A percentile compares a stretch with the other conserved stretches of the same genome.
Evolutionary conservation across 1,140 invertebrate species (phyloP).

Genomic region (Philopotamus ludificatus): DNA sequence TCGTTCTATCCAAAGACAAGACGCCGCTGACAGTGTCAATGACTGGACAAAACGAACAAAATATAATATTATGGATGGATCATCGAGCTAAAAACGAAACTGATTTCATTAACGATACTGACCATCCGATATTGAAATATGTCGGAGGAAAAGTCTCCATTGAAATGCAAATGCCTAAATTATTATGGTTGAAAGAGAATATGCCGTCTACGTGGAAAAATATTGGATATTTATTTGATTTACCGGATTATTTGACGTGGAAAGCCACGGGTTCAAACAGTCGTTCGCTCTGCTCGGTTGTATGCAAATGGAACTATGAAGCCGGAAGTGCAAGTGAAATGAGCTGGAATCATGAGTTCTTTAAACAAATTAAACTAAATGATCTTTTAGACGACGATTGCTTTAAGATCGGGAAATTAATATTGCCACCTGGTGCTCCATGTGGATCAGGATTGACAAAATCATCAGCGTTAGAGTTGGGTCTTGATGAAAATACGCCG

Average conservation of each 20-base stretch:
- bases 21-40: conserved; percentile 74
- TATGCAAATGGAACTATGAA: conserved; percentile 94
- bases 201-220: conserved; percentile 65
- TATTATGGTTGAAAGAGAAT: conserved; percentile 92
- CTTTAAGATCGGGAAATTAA: conserved; percentile 71
- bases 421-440: conserved; percentile 69
- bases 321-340: conserved; percentile 57
- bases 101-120: conserved; percentile 73
- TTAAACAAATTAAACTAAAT: conserved; percentile 70
- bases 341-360: conserved; percentile 77
- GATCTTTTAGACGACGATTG: conserved; percentile 72
- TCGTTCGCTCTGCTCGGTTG: conserved; percentile 86
- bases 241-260: conserved; percentile 94
- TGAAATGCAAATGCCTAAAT: conserved; percentile 94
- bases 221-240: conserved; percentile 80
- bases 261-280: conserved; percentile 76
- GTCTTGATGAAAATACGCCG: conserved; percentile 67
- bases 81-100: conserved; percentile 85
- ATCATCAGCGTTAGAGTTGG: conserved; percentile 67
- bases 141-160: conserved; percentile 90
- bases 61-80: conserved; percentile 97
- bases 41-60: conserved; percentile 70
- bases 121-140: conserved; percentile 77
- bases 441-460: conserved; percentile 69
- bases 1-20: conserved; percentile 71